Evolutionary conservation across 2,797 vertebrate species (phyloP), one percentile per base, ranked within the genome.

Genomic region (Pelobates cultripes): DNA sequence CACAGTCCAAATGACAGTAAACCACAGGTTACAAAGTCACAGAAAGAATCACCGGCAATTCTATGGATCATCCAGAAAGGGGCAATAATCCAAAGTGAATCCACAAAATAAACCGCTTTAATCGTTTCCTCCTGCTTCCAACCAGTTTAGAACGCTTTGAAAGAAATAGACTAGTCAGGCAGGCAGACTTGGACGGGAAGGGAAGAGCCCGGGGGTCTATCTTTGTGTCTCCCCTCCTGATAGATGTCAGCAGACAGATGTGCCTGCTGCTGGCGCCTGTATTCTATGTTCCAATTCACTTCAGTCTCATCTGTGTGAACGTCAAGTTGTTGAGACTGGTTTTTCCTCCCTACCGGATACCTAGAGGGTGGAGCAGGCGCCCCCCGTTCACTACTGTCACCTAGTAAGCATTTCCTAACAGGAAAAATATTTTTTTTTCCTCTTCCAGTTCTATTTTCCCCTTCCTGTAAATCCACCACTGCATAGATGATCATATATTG

Each of bases 401-500:
- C 88, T 84, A 88, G 86, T 86, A 83, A 85, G 81, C 86, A 67
- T 89, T 94, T 94, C 93, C 91, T 88, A 85, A 89, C 86, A 89
- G 91, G 90, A 92, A 85, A 92, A 85, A 84, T 85, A 88, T 85
- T 7, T 63, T 75, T 64, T 64, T n/a, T 42, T 2, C 28, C 28
- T 28, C 28, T 71, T 60, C 45, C 51, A 8, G 3, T 41, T 53
- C 61, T 75, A 28, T 28, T 70, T 51, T 66, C 70, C 51, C 77
- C 77, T 83, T 84, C 82, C 77, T 79, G 76, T 40, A 70, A 74
- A 10, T 82, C 40, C 28, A 77, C 28, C 72, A 43, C 41, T 41
- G 55, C 44, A 3, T 14, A 28, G 10, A 68, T 69, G 41, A 13
- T 45, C 70, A 53, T 51, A 9, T 67, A 55, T 55, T 66, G 53